Evolutionary conservation across 2,888 invertebrate species (phyloP), one percentile per base, ranked within the genome.

Genomic region (Microctonus hyperodae): DNA sequence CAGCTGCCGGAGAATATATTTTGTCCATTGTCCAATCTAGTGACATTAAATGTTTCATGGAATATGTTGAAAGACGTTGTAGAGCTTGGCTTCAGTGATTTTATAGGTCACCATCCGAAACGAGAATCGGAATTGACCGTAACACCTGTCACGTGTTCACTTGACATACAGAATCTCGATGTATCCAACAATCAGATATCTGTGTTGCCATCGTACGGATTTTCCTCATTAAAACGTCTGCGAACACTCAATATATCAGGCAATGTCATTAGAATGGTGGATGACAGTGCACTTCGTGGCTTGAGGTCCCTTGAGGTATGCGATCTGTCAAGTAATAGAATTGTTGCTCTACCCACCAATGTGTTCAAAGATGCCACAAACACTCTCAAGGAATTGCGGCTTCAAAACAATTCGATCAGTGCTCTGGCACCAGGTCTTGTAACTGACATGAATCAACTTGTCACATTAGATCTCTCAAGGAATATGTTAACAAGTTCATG

Each of bases 351-450:
- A 74, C 96, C 97, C 51, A 90, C 93, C 71, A 92, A 92, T 79
- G 86, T 97, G 72, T 95, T 97, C 80, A 88, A 88, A 81, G 94
- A 95, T 85, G 89, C 91, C 78, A 87, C 90, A 61, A 90, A 90
- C 72, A 90, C 91, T 70, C 91, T 96, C 76, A 93, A 92, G 85
- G 95, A 96, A 85, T 91, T 96, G 79, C 92, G 95, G 85, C 86
- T 96, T 81, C 94, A 95, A 85, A 96, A 96, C 85, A 96, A 96
- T 87, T 94, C 95, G 23, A 92, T 97, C 76, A 91, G 92, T 82
- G 92, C 92, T 53, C 87, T 96, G 73, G 92, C 95, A 73, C 93
- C 94, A 0, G 92, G 92, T 73, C 87, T 96, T 64, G 93, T 97
- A 81, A 89, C 92, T 50, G 93, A 94, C 84, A 87, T 96, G 82